These are phyloP conservation scores for Thinocorus orbignyianus DNA, from an alignment of 2,113 vertebrate species.

Conservation along the genomic window DNA sequence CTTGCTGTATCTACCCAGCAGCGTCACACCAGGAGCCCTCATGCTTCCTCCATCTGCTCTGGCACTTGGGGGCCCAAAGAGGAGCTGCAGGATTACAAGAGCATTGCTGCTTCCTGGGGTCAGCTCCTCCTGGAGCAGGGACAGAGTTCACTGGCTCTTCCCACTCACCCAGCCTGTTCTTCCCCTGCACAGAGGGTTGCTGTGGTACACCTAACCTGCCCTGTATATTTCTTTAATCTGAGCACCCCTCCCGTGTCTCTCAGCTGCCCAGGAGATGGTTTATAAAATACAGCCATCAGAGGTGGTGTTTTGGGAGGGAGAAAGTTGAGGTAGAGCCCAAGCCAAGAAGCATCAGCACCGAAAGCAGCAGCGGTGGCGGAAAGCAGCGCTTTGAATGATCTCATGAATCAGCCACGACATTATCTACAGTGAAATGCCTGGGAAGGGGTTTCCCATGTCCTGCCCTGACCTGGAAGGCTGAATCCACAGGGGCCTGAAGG, in stretches of 20 bases:
- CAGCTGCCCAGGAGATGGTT: neutral
- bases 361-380: neutral
- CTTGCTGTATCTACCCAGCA: neutral
- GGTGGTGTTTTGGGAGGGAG: neutral
- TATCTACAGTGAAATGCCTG: constrained; percentile 70
- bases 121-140: neutral
- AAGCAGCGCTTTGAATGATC: constrained; percentile 21
- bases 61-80: neutral
- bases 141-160: neutral
- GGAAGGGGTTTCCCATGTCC: constrained; percentile 74
- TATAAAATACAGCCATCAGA: neutral
- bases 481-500: constrained; percentile 46
- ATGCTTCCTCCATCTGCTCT: neutral
- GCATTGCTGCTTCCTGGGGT: neutral
- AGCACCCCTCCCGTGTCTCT: neutral
- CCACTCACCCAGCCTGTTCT: neutral
- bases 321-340: neutral
- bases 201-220: neutral
- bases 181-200: neutral
- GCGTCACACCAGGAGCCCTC: neutral
- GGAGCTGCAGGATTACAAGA: neutral
- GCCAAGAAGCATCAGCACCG: neutral
- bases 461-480: constrained; percentile 66
- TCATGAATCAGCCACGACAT: constrained; percentile 65
- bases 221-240: neutral